These are phyloP conservation scores for Adrianichthys oophorus DNA, from an alignment of 2,797 vertebrate genomes.

Conservation along the genomic window DNA sequence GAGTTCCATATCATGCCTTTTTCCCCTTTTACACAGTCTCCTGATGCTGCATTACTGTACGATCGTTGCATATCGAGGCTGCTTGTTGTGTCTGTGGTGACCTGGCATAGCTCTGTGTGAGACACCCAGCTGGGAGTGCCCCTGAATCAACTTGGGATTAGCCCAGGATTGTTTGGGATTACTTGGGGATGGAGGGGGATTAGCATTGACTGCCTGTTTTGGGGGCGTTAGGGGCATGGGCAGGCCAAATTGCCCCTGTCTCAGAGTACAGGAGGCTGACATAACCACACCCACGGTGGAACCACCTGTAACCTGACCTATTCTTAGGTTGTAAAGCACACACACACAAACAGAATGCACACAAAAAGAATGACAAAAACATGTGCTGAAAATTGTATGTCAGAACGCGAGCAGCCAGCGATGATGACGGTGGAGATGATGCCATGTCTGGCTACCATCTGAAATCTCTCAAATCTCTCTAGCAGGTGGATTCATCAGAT, in stretches of 20 bases:
- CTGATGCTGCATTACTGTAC: conserved; percentile 39
- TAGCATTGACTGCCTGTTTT: conserved; percentile 81
- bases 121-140: conserved; percentile 81
- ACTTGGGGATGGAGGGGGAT: conserved; percentile 78
- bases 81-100: conserved; percentile 58
- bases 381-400: conserved; percentile 45
- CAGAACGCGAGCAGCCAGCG: conserved; percentile 42
- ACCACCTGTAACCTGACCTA: conserved; percentile 64
- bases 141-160: conserved; percentile 82
- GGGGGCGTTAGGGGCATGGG: conserved; percentile 73
- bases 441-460: conserved; percentile 51
- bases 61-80: conserved; percentile 58
- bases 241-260: conserved; percentile 77
- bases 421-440: conserved; percentile 52
- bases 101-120: conserved; percentile 68
- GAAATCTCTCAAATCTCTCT: conserved; percentile 76
- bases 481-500: conserved; percentile 79
- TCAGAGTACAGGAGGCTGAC: conserved; percentile 65
- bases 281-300: conserved; percentile 61
- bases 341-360: conserved; percentile 5
- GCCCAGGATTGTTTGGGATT: conserved; percentile 82
- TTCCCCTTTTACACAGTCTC: conserved; percentile 36
- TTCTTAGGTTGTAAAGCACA: conserved; percentile 49
- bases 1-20: conserved; percentile 24
- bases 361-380: conserved; percentile 49